Evolutionary conservation across 2,797 vertebrate species (phyloP).

Genomic region (Rhinatrema bivittatum): DNA sequence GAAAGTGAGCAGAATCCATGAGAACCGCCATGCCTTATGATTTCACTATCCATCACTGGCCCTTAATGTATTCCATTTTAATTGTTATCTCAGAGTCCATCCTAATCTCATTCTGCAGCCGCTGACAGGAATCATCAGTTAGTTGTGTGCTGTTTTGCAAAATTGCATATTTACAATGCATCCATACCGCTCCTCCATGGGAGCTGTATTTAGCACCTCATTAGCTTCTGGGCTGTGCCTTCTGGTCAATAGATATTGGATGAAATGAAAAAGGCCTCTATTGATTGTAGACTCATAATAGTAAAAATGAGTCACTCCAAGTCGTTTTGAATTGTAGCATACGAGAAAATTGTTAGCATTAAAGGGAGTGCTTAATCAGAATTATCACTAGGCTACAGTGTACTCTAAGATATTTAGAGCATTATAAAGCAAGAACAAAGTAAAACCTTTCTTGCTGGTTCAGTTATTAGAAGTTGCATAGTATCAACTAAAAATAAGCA

Average conservation of each 20-base stretch:
- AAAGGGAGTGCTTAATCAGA: too few relatives aligned
- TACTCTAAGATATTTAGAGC: too few relatives aligned
- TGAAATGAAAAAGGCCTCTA: conserved; percentile 15
- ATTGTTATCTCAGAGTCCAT: conserved; percentile 37
- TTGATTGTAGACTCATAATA: conserved; percentile 20
- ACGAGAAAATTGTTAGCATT: too few relatives aligned
- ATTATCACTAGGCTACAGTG: too few relatives aligned
- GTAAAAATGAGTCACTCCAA: too few relatives aligned
- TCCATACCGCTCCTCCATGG: conserved; percentile 18
- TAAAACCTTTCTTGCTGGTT: too few relatives aligned
- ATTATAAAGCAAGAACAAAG: too few relatives aligned
- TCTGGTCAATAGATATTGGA: conserved; percentile 23
- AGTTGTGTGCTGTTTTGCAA: conserved; percentile 37
- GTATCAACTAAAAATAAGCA: too few relatives aligned
- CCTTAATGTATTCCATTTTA: conserved; percentile 50
- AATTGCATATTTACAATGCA: conserved; percentile 34
- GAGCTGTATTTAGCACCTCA: conserved; percentile 34
- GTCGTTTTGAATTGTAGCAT: too few relatives aligned
- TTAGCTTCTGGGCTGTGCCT: conserved; percentile 31
- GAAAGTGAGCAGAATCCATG: conserved; percentile 26
- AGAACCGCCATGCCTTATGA: conserved; percentile 31
- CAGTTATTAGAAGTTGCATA: too few relatives aligned
- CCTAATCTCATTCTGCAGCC: conserved; percentile 25
- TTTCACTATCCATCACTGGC: conserved; percentile 29
- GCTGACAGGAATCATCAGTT: conserved; percentile 41